Base-by-base conservation (phyloP, 2,797 vertebrate species). In the Nasua narica region DNA sequence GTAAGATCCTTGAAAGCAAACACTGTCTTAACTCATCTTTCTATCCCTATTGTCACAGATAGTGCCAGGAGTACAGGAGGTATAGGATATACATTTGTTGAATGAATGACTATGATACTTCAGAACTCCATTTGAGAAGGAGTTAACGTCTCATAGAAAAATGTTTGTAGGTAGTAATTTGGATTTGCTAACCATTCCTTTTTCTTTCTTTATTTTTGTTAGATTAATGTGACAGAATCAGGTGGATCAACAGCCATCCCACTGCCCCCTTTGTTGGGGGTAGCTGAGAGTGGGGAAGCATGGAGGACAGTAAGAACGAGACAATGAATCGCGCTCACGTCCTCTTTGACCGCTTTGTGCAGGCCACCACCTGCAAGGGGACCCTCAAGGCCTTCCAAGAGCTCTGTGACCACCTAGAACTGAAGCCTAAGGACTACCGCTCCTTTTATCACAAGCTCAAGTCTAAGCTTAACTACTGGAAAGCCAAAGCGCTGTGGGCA, bases 401-500 rank as follows among this genome's bases (percentile, higher is more conserved):
- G 98, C 99, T 99, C 78, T 99, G 99, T 4, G 99, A 99, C 95
- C 98, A 99, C 95, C 98, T 99, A 95, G 99, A 99, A 5, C 98
- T 99, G 65, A 99, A 99, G 98, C 99, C 99, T 52, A 99, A 98
- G 67, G 99, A 99, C 95, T 99, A 99, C 98, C 99, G 99, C 89
- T 99, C 99, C 97, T 99, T 99, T 98, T 99, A 99, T 96, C 99
- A 99, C 98, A 99, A 99, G 97, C 99, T 99, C 96, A 99, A 99
- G 98, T 99, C 99, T 97, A 99, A 99, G 97, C 99, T 99, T 88
- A 99, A 99, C 99, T 99, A 99, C 98, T 99, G 99, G 99, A 99
- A 99, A 99, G 99, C 99, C 97, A 99, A 99, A 98, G 99, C 99
- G 11, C 99, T 99, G 77, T 99, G 99, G 99, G 99, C 99, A 65